These are phyloP conservation scores for Polyodon spathula DNA, from an alignment of 2,113 vertebrate species.

Conservation along the genomic window DNA sequence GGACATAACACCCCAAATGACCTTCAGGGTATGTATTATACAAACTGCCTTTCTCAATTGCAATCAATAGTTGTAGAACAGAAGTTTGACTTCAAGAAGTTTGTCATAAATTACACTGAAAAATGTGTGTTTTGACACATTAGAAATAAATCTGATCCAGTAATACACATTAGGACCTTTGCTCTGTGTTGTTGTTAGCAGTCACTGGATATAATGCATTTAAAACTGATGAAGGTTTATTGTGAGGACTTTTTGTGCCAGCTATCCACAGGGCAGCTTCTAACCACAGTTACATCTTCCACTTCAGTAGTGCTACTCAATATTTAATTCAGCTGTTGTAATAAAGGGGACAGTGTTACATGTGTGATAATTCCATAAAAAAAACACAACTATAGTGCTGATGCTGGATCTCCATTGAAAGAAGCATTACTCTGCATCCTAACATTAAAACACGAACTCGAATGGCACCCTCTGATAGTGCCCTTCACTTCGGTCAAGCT, in stretches of 20 bases:
- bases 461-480: no score
- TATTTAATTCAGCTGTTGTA: not conserved
- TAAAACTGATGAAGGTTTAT: conserved; percentile 39
- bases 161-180: conserved; percentile 5
- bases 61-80: no score
- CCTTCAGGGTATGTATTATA: no score
- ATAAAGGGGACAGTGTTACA: not conserved
- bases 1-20: no score
- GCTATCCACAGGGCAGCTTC: conserved; percentile 21
- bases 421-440: no score
- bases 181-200: conserved; percentile 37
- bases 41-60: no score
- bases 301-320: conserved; percentile 21
- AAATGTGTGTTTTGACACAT: conserved; percentile 20
- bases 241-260: conserved; percentile 23
- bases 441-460: no score
- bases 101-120: conserved; percentile 8
- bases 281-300: conserved; percentile 29
- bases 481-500: no score
- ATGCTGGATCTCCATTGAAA: no score
- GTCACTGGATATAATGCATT: conserved; percentile 44
- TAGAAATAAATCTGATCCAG: not conserved
- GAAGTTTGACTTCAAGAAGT: no score
- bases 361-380: no score
- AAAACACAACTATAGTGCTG: no score